Base-by-base conservation (phyloP, 2,797 vertebrate species). In the Myripristis murdjan region DNA sequence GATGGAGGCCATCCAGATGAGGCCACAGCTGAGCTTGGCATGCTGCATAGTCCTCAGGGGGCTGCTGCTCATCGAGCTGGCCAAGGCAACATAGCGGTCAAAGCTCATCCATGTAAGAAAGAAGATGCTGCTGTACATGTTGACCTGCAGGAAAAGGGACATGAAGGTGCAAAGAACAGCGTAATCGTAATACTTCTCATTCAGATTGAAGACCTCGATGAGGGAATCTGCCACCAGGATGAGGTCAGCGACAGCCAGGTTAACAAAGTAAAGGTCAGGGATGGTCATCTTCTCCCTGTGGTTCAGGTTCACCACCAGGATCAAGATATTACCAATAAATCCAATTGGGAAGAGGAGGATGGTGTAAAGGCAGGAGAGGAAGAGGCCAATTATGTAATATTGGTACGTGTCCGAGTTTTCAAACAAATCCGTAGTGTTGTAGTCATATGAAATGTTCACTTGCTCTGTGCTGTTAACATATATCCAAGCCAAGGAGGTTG, bases 91-190 rank as follows among this genome's bases (percentile, higher is more conserved):
- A 67, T 99, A 99, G 54, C 98, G 95, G 93, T 99, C 98, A 6
- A 99, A 97, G 89, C 98, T 99, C 98, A 99, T 99, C 98, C 98
- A 99, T 0, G 97, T 99, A 82, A 99, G 96, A 83, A 99, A 99
- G 95, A 99, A 99, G 90, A 99, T 95, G 85, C 98, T 99, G 95
- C 98, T 99, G 92, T 99, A 99, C 98, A 99, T 99, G 94, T 99
- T 99, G 92, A 98, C 95, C 92, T 99, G 98, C 85, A 99, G 95
- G 91, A 99, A 99, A 58, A 99, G 93, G 1, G 98, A 96, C 98
- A 99, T 99, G 85, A 98, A 99, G 74, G 98, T 98, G 82, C 98
- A 99, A 18, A 99, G 96, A 61, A 96, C 95, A 0, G 98, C 95
- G 2, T 97, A 97, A 92, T 99, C 98, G 0, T 99, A 99, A 86